Evolutionary conservation across 2,888 invertebrate genomes (phyloP).

Genomic region (Teinopalpus imperialis): DNA sequence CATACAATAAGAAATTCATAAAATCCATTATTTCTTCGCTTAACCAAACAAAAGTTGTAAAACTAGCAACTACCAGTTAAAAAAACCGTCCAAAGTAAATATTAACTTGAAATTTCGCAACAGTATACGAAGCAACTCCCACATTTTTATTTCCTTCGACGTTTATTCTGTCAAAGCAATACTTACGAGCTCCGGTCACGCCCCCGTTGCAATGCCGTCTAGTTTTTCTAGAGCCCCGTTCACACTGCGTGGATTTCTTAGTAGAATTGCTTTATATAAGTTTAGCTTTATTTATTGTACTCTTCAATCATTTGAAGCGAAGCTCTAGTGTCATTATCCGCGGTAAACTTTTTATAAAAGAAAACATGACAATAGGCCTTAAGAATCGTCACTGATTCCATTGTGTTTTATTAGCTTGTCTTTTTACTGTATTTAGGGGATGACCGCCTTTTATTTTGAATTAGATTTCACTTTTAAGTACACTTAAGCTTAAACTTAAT

Average conservation of each 20-base stretch:
- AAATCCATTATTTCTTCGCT: too few relatives aligned
- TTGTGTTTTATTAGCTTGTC: too few relatives aligned
- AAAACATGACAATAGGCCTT: slow-evolving; percentile 3
- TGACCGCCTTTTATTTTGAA: too few relatives aligned
- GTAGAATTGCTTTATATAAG: slow-evolving; percentile 15
- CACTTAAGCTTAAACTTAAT: too few relatives aligned
- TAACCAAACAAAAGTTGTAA: too few relatives aligned
- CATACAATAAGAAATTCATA: too few relatives aligned
- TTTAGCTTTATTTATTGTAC: slow-evolving; percentile 21
- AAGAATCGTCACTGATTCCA: too few relatives aligned
- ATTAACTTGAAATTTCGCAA: not conserved
- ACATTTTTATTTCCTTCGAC: slow-evolving; percentile 24
- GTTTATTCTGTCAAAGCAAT: slow-evolving; percentile 53
- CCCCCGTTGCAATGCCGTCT: slow-evolving; percentile 38
- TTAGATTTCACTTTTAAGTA: too few relatives aligned
- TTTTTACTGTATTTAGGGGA: too few relatives aligned
- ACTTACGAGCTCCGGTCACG: slow-evolving; percentile 53
- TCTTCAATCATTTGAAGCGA: slow-evolving; percentile 15
- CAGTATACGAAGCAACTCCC: slow-evolving; percentile 14
- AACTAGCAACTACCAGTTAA: too few relatives aligned
- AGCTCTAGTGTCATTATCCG: slow-evolving; percentile 7
- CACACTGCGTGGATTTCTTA: slow-evolving; percentile 12
- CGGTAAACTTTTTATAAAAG: slow-evolving; percentile 4
- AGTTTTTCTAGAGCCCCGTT: slow-evolving; percentile 35
- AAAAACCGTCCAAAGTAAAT: too few relatives aligned